These are phyloP conservation scores for Chlorodrepanis virens DNA, from an alignment of 2,113 vertebrate species.

Conservation along the genomic window DNA sequence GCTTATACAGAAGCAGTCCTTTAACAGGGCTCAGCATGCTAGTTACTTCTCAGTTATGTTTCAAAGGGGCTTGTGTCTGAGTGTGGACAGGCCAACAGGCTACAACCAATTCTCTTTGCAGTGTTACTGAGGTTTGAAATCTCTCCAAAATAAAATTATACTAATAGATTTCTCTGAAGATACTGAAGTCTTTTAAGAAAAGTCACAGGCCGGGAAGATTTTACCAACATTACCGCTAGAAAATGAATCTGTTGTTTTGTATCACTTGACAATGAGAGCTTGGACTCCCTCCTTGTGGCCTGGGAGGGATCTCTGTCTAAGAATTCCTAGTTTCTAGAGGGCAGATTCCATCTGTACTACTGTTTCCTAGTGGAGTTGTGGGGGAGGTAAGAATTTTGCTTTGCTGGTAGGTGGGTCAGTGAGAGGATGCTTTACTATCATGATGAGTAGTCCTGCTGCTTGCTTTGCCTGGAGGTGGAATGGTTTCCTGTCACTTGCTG, in stretches of 20 bases:
- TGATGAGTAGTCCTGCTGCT: fast-evolving
- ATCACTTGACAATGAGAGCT: neutral
- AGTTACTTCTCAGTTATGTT: neutral
- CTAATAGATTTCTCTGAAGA: neutral
- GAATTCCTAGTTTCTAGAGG: neutral
- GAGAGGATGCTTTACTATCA: neutral
- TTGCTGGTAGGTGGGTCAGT: neutral
- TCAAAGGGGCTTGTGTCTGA: neutral
- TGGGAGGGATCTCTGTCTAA: neutral
- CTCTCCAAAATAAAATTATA: neutral
- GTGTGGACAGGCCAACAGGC: neutral
- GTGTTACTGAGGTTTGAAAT: neutral
- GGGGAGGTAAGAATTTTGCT: neutral
- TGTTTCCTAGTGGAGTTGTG: neutral
- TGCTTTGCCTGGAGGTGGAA: neutral
- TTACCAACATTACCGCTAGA: neutral
- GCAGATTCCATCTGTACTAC: neutral
- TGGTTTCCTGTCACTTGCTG: neutral
- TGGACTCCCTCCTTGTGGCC: neutral
- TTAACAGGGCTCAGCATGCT: neutral
- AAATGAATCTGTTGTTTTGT: neutral
- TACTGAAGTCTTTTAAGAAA: neutral
- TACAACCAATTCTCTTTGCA: neutral
- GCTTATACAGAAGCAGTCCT: neutral
- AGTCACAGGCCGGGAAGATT: neutral